A percentile compares a stretch with the other conserved stretches of the same genome.
phyloP scores from a whole-genome alignment of 2,888 invertebrate species.

The Athetis lepigone region DNA sequence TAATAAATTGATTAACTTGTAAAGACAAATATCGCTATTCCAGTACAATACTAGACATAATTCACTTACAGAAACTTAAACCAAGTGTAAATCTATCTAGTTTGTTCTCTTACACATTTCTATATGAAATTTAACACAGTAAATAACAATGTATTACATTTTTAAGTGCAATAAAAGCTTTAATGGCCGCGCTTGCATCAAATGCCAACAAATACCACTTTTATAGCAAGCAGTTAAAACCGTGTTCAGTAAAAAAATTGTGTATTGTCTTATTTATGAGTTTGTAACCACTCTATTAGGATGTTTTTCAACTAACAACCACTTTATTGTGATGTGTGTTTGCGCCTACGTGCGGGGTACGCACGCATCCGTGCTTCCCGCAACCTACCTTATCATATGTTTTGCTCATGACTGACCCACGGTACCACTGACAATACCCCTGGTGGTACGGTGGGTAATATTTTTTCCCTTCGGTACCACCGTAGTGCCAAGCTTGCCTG shows the following conservation, averaged over 20 bases:
- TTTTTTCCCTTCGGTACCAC: too few species aligned
- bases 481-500: too few species aligned
- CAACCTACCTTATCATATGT: too few species aligned
- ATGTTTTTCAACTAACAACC: too few species aligned
- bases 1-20: too few species aligned
- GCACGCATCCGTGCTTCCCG: too few species aligned
- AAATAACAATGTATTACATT: conserved; percentile 21
- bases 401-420: too few species aligned
- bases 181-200: conserved; percentile 45
- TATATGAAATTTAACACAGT: conserved; percentile 12
- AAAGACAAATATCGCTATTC: too few species aligned
- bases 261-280: not conserved
- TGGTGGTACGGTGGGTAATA: too few species aligned
- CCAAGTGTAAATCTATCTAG: conserved; percentile 22
- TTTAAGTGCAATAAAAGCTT: conserved; percentile 38
- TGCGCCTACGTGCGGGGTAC: too few species aligned
- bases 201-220: conserved; percentile 33
- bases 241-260: conserved; percentile 1
- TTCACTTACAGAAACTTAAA: not conserved
- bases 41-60: not conserved
- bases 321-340: too few species aligned
- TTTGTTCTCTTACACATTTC: conserved; percentile 31
- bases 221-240: conserved; percentile 40
- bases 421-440: too few species aligned
- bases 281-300: not conserved